A percentile compares a stretch with the other conserved stretches of the same genome.
Evolutionary conservation across 2,797 vertebrate species (phyloP).

Genomic region (Oryzias sinensis): DNA sequence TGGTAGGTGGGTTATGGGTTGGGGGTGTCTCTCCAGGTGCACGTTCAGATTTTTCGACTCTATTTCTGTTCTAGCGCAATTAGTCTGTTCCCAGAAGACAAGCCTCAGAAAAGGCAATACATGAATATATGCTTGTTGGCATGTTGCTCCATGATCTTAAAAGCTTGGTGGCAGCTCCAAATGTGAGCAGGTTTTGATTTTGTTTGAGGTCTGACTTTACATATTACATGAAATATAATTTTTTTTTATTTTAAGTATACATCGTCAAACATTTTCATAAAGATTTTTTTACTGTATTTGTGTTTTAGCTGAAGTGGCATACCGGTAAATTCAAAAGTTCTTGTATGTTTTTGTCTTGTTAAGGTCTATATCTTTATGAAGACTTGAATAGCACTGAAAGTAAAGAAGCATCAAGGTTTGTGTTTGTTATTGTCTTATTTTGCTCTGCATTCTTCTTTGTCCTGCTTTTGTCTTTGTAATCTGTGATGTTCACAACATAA

Average conservation of each 20-base stretch:
- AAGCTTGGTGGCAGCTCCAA: slow-evolving; percentile 35
- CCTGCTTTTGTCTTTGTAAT: slow-evolving; percentile 1
- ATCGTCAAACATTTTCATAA: slow-evolving; percentile 14
- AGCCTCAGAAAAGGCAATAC: slow-evolving; percentile 62
- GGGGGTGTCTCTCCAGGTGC: slow-evolving; percentile 73
- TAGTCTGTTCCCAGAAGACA: slow-evolving; percentile 79
- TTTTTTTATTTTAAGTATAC: slow-evolving; percentile 32
- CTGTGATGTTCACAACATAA: slow-evolving; percentile 1
- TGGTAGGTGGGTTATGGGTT: slow-evolving; percentile 64
- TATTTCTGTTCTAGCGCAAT: slow-evolving; percentile 81
- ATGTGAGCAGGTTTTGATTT: slow-evolving; percentile 47
- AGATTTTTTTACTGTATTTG: slow-evolving; percentile 6
- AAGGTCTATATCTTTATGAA: no score
- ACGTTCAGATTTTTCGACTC: slow-evolving; percentile 67
- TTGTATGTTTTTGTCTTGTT: no score
- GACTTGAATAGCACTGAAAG: no score
- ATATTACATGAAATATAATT: slow-evolving; percentile 31
- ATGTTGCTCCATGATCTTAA: slow-evolving; percentile 54
- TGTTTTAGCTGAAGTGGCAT: slow-evolving; percentile 10
- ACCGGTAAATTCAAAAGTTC: not conserved
- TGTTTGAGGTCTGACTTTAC: slow-evolving; percentile 39
- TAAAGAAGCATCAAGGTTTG: no score
- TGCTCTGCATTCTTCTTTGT: slow-evolving; percentile 2
- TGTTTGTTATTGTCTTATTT: not conserved
- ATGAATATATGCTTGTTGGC: slow-evolving; percentile 62